phyloP scores from a whole-genome alignment of 2,888 invertebrate species.

The Aphidius colemani region DNA sequence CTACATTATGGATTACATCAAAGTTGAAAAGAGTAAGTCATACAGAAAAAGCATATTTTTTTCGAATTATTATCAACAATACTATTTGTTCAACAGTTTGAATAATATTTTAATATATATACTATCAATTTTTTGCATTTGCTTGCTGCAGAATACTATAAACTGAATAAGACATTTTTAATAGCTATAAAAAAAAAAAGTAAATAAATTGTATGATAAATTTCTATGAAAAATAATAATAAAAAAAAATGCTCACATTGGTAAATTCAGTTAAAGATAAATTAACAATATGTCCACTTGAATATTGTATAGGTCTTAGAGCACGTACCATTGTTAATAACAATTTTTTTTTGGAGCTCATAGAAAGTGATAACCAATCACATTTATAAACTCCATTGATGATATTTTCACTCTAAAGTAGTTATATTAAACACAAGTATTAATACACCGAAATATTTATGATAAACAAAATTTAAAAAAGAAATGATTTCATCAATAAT shows the following conservation, averaged over 20 bases:
- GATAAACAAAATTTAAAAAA: constrained; percentile 26
- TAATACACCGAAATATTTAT: constrained; percentile 10
- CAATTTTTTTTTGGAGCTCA: background rate
- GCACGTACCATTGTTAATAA: constrained; percentile 11
- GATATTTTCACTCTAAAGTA: background rate
- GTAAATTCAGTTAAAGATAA: constrained; percentile 18
- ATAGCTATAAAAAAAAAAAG: background rate
- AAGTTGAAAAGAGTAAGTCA: too few relatives aligned
- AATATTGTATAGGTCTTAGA: constrained; percentile 14
- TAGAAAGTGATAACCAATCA: constrained; percentile 6
- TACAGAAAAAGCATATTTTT: too few relatives aligned
- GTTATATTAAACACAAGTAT: background rate
- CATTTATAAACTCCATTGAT: background rate
- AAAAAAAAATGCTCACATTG: constrained; percentile 8
- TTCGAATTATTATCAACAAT: too few relatives aligned
- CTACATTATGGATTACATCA: too few relatives aligned
- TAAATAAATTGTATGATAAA: too few relatives aligned
- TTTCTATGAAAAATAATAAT: too few relatives aligned
- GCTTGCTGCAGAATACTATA: constrained; percentile 11
- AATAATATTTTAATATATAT: too few relatives aligned
- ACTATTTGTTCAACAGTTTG: too few relatives aligned
- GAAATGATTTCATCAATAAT: constrained; percentile 27
- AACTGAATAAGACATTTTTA: constrained; percentile 11
- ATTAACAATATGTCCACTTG: constrained; percentile 13
- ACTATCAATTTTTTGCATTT: too few relatives aligned